A percentile compares a stretch with the other conserved stretches of the same genome.
Evolutionary conservation across 2,797 vertebrate genomes (phyloP).

Genomic region (Antrozous pallidus): DNA sequence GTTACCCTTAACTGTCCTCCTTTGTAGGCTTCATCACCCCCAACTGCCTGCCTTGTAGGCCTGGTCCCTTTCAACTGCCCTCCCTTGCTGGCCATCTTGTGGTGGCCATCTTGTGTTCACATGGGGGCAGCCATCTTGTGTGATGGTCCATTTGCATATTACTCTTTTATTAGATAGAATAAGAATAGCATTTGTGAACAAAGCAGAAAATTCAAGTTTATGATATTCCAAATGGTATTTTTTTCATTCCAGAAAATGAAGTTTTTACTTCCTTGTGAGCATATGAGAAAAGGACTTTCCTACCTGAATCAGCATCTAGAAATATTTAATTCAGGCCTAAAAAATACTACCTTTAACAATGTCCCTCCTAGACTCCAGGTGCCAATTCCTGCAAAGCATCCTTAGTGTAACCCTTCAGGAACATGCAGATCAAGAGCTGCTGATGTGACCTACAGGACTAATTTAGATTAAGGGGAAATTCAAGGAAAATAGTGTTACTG

Average conservation of each 20-base stretch:
- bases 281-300: neutral
- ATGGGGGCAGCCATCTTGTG: no score
- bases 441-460: neutral
- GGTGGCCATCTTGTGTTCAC: no score
- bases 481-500: neutral
- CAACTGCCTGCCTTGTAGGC: no score
- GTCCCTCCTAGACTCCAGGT: neutral
- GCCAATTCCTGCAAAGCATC: neutral
- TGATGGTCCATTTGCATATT: no score
- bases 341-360: neutral
- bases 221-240: neutral
- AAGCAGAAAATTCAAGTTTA: neutral
- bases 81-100: no score
- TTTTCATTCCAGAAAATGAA: neutral
- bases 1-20: no score
- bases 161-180: no score
- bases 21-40: no score
- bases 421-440: neutral
- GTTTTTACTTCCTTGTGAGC: neutral
- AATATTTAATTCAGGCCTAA: neutral
- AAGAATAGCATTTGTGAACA: neutral
- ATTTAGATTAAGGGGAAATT: neutral
- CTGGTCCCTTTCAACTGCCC: no score
- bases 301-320: neutral
- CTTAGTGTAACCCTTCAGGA: constrained; percentile 3